Conservation (phyloP, 1,140 invertebrate species). For the Drosophila kepulauana region DNA sequence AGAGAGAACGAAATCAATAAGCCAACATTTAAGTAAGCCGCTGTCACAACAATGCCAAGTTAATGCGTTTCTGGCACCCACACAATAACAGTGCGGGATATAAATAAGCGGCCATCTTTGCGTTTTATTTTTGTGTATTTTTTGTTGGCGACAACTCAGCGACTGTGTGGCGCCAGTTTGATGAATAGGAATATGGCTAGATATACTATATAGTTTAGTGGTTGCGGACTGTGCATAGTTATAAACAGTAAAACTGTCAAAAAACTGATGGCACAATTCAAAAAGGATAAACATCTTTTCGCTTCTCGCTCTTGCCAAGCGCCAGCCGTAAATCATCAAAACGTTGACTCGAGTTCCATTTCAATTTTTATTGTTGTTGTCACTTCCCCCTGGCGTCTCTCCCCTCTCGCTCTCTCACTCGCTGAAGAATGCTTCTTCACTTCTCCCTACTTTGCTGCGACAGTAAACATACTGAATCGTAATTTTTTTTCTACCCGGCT, state of each 20-base stretch:
- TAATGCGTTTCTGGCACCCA: constrained; percentile 51
- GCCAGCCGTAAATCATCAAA: constrained; percentile 49
- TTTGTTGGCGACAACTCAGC: neutral
- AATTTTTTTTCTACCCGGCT: constrained; percentile 59
- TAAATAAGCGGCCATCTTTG: constrained; percentile 74
- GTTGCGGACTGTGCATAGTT: constrained; percentile 49
- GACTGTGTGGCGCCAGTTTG: constrained; percentile 68
- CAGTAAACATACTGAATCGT: constrained; percentile 82
- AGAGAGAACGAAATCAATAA: constrained; percentile 63
- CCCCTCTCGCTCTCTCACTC: constrained; percentile 5
- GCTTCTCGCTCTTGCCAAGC: constrained; percentile 27
- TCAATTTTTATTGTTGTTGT: constrained; percentile 52
- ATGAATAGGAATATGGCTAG: constrained; percentile 31
- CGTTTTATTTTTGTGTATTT: neutral
- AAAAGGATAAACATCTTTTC: constrained; percentile 66
- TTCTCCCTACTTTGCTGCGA: constrained; percentile 67
- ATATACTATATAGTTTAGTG: constrained; percentile 14
- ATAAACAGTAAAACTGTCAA: constrained; percentile 79
- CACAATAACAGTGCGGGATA: constrained; percentile 63
- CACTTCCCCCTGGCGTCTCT: constrained; percentile 10
- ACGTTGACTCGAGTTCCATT: constrained; percentile 48
- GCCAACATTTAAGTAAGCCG: constrained; percentile 63
- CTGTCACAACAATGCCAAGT: constrained; percentile 62
- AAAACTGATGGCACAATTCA: constrained; percentile 71
- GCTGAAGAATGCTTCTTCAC: constrained; percentile 13